Evolutionary conservation across 2,113 vertebrate species (phyloP).

Genomic region (Ellobius talpinus): DNA sequence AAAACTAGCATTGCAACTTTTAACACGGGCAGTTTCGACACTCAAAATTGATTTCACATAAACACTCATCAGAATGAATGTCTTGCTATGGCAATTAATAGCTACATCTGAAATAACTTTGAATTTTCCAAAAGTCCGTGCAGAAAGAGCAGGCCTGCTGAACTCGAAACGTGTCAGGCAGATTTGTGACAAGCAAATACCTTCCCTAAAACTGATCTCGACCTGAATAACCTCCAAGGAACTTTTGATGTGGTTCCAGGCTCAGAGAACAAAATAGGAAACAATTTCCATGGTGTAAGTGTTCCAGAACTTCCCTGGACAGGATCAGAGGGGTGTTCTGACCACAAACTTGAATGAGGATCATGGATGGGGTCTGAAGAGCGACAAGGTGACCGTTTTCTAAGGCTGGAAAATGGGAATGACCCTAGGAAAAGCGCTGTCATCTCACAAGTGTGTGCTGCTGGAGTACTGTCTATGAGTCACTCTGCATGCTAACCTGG

Average conservation of each 20-base stretch:
- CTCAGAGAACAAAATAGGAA: slow-evolving; percentile 78
- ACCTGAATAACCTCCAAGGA: slow-evolving; percentile 67
- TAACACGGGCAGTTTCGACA: neutral
- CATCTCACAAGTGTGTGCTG: neutral
- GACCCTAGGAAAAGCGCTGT: neutral
- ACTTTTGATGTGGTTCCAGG: slow-evolving; percentile 77
- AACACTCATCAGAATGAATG: slow-evolving; percentile 5
- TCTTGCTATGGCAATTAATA: neutral
- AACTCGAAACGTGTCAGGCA: slow-evolving; percentile 55
- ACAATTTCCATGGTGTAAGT: slow-evolving; percentile 65
- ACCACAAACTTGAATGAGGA: neutral
- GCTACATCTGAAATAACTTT: slow-evolving; percentile 46
- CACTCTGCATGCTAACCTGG: neutral
- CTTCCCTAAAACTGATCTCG: slow-evolving; percentile 72
- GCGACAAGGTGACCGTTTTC: neutral
- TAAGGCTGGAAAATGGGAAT: slow-evolving; percentile 1
- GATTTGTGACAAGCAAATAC: slow-evolving; percentile 69
- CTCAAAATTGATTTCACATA: slow-evolving; percentile 31
- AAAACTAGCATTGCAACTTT: neutral
- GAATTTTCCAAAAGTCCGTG: slow-evolving; percentile 65
- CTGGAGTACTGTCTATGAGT: neutral
- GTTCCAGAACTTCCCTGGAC: slow-evolving; percentile 61
- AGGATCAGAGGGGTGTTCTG: slow-evolving; percentile 26
- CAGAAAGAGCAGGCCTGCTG: slow-evolving; percentile 36
- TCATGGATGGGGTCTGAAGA: neutral